Conservation (phyloP, 2,888 invertebrate genomes). For the Catocala nupta region DNA sequence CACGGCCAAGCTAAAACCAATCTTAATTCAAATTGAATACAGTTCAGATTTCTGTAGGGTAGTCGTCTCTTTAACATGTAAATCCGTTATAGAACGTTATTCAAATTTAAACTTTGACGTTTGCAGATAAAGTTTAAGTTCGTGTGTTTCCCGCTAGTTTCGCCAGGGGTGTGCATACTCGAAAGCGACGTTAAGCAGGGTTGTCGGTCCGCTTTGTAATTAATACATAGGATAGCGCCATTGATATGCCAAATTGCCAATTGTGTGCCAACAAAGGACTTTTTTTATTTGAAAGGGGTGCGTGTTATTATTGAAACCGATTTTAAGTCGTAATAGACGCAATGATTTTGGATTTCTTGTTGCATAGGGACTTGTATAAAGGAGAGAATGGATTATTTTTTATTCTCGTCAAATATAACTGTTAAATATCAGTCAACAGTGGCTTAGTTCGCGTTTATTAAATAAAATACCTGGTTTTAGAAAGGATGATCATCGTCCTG, state of each 20-base stretch:
- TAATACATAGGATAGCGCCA: conserved; percentile 81
- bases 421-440: too few species aligned
- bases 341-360: conserved; percentile 21
- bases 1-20: conserved; percentile 37
- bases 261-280: conserved; percentile 63
- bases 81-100: conserved; percentile 59
- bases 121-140: conserved; percentile 49
- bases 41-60: conserved; percentile 42
- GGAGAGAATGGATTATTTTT: too few species aligned
- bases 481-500: too few species aligned
- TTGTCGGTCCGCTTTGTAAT: conserved; percentile 81
- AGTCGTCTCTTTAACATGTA: conserved; percentile 70
- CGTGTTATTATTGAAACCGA: conserved; percentile 41
- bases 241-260: conserved; percentile 81
- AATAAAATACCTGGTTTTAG: too few species aligned
- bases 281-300: conserved; percentile 43
- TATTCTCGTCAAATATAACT: too few species aligned
- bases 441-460: too few species aligned
- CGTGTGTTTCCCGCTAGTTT: conserved; percentile 35
- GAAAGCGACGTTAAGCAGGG: conserved; percentile 75
- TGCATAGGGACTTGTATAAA: too few species aligned
- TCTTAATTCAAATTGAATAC: conserved; percentile 36
- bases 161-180: conserved; percentile 75
- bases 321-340: conserved; percentile 29
- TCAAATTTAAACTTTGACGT: conserved; percentile 52